Evolutionary conservation across 2,797 vertebrate species (phyloP).

Genomic region (Falco cherrug): DNA sequence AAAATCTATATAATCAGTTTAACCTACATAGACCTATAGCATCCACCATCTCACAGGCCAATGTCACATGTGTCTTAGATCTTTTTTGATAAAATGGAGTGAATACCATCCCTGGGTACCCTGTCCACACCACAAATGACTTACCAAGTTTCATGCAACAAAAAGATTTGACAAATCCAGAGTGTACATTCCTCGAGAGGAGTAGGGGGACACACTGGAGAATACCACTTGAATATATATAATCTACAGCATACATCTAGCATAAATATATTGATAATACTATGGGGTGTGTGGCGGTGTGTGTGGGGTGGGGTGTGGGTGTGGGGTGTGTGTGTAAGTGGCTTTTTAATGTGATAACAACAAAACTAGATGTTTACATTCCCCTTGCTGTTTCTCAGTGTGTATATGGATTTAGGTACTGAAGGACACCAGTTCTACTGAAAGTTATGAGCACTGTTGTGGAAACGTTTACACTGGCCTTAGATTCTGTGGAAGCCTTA

Average conservation of each 20-base stretch:
- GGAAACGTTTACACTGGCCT: neutral
- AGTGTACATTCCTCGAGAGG: accelerated
- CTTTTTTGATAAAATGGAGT: neutral
- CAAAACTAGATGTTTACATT: neutral
- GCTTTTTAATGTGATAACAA: neutral
- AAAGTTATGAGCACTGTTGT: neutral
- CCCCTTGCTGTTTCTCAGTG: neutral
- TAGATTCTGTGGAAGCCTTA: neutral
- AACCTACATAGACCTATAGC: neutral
- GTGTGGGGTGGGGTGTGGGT: too few species aligned
- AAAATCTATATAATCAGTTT: neutral
- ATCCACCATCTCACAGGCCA: neutral
- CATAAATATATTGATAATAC: neutral
- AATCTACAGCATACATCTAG: neutral
- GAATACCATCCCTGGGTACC: neutral
- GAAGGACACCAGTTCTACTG: neutral
- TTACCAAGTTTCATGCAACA: neutral
- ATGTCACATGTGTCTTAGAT: neutral
- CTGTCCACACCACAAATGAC: neutral
- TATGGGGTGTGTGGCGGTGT: too few species aligned
- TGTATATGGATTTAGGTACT: neutral
- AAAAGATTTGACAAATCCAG: neutral
- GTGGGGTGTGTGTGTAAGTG: neutral
- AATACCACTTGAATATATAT: neutral
- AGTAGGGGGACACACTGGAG: neutral